Evolutionary conservation across 2,888 invertebrate species (phyloP), one percentile per base, ranked within the genome.

Genomic region (Tyria jacobaeae): DNA sequence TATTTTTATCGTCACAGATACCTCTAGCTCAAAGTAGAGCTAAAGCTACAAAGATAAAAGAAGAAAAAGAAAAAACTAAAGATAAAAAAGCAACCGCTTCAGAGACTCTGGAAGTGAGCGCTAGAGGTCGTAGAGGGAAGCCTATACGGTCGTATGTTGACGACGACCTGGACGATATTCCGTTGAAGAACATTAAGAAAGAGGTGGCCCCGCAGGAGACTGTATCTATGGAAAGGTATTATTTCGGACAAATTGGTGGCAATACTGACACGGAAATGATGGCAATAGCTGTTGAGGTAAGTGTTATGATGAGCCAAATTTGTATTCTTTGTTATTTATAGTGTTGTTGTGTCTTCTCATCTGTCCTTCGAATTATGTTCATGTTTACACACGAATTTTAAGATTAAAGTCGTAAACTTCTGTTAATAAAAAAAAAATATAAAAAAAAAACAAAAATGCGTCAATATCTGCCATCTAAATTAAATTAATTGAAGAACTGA

Each of bases 141-240:
- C 67, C 79, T 0, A 84, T 82, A 4, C 81, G 83, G 49, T 85
- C 89, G 0, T 90, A 91, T 71, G 77, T 89, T 0, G 90, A 92
- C 59, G 92, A 92, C 37, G 89, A 89, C 41, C 60, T 89, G 27
- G 92, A 93, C 54, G 91, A 94, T 31, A 73, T 91, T 0, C 92
- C 92, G 0, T 83, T 92, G 21, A 91, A 90, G 79, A 84, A 67
- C 63, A 92, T 92, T 73, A 92, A 92, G 84, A 91, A 91, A 73
- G 94, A 92, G 56, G 72, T 78, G 21, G 87, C 87, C 39, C 88
- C 91, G 0, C 92, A 92, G 57, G 88, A 91, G 79, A 89, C 94
- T 24, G 93, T 95, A 68, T 95, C 95, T 0, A 88, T 96, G 77
- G 96, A 96, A 83, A 91, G 94, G 62, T 96, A 95, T 76, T 96